A percentile compares a stretch with the other conserved stretches of the same genome.
Conservation (phyloP, 2,797 vertebrate species). For the Enteromius mattozi region DNA sequence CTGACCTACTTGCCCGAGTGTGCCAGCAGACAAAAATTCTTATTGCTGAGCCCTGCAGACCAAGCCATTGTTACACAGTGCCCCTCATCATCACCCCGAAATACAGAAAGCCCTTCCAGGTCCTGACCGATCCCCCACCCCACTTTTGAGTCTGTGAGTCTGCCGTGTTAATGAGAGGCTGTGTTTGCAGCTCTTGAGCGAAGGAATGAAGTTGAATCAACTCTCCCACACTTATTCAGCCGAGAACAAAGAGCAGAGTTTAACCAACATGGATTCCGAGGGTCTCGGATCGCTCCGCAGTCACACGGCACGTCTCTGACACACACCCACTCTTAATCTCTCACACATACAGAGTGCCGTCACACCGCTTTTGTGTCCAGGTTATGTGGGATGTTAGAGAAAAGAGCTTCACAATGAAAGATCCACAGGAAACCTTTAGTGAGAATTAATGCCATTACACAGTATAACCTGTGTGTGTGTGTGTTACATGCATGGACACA, state of each 20-base stretch:
- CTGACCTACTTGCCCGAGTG: not conserved
- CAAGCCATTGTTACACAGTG: not conserved
- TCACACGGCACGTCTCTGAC: slow-evolving; percentile 47
- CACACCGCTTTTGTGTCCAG: slow-evolving; percentile 49
- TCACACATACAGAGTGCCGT: slow-evolving; percentile 41
- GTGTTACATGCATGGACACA: not conserved
- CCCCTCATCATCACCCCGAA: slow-evolving; percentile 22
- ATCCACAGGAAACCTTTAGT: slow-evolving; percentile 48
- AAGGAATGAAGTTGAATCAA: slow-evolving; percentile 31
- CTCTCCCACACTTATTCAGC: slow-evolving; percentile 59
- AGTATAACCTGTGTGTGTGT: not conserved
- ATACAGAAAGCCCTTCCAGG: not conserved
- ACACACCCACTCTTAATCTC: slow-evolving; percentile 52
- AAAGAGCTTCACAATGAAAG: slow-evolving; percentile 41
- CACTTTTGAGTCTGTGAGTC: slow-evolving; percentile 23
- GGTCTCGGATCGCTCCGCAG: slow-evolving; percentile 24
- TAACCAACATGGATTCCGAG: slow-evolving; percentile 35
- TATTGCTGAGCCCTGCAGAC: not conserved
- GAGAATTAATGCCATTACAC: slow-evolving; percentile 36
- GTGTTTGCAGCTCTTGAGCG: slow-evolving; percentile 11
- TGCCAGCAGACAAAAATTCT: slow-evolving; percentile 6
- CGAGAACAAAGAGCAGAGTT: slow-evolving; percentile 56
- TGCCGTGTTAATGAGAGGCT: slow-evolving; percentile 44
- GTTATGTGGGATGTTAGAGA: slow-evolving; percentile 52
- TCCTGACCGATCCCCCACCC: not conserved